Evolutionary conservation across 2,797 vertebrate species (phyloP).

Genomic region (Clamator glandarius): DNA sequence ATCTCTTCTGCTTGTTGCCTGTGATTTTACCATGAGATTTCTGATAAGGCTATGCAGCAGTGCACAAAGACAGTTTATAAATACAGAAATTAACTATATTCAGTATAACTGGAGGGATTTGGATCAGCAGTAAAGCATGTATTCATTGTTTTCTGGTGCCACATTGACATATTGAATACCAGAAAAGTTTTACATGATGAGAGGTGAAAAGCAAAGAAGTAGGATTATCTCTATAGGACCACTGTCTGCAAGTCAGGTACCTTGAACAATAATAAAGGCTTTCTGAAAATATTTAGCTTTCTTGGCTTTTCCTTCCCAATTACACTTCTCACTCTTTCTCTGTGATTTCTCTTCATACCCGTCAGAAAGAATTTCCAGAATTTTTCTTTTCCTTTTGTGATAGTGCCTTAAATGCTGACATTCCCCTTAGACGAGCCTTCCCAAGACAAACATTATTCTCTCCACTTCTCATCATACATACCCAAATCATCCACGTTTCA

Average conservation of each 20-base stretch:
- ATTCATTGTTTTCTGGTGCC: neutral
- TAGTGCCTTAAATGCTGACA: neutral
- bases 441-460: neutral
- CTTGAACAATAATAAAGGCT: neutral
- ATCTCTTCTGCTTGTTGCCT: neutral
- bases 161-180: neutral
- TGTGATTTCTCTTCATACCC: neutral
- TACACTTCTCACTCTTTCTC: neutral
- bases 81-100: neutral
- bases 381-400: neutral
- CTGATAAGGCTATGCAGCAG: neutral
- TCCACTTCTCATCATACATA: rapidly evolving
- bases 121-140: neutral
- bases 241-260: neutral
- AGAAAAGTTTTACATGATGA: neutral
- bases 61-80: neutral
- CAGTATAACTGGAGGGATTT: neutral
- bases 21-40: neutral
- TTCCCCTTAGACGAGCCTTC: neutral
- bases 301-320: neutral
- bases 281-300: neutral
- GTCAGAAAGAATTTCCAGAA: neutral
- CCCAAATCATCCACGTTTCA: neutral
- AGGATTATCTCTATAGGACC: neutral
- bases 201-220: neutral